Evolutionary conservation across 2,113 vertebrate genomes (phyloP).

Genomic region (Megaptera novaeangliae): DNA sequence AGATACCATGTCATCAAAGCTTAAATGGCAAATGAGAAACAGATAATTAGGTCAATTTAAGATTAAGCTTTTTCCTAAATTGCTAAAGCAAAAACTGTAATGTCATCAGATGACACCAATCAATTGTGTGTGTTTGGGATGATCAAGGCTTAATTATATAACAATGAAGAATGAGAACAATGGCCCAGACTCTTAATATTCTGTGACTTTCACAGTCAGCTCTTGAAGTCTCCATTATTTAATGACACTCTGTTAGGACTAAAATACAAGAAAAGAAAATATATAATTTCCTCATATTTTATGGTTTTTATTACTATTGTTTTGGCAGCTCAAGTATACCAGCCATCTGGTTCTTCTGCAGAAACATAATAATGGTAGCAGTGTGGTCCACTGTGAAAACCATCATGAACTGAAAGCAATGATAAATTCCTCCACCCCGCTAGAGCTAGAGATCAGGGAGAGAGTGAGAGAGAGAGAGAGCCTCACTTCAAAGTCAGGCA

Average conservation of each 20-base stretch:
- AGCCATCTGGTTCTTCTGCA: not conserved
- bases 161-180: not conserved
- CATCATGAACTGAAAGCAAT: not conserved
- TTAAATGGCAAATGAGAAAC: not conserved
- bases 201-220: not conserved
- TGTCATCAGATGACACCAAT: not conserved
- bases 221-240: slow-evolving; percentile 1
- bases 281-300: not conserved
- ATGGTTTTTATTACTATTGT: not conserved
- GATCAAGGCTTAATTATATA: not conserved
- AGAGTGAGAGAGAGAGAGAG: not conserved
- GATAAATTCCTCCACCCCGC: not conserved
- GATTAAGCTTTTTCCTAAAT: slow-evolving; percentile 19
- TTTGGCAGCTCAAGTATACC: not conserved
- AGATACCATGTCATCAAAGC: not conserved
- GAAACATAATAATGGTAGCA: not conserved
- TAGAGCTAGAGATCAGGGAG: not conserved
- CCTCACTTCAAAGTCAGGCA: not conserved
- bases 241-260: not conserved
- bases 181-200: not conserved
- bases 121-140: not conserved
- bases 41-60: slow-evolving; percentile 9
- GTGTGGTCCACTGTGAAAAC: not conserved
- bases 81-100: slow-evolving; percentile 9
- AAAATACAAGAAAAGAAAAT: not conserved